These are phyloP conservation scores for Aphis gossypii DNA, from an alignment of 1,140 invertebrate species.

Conservation along the genomic window DNA sequence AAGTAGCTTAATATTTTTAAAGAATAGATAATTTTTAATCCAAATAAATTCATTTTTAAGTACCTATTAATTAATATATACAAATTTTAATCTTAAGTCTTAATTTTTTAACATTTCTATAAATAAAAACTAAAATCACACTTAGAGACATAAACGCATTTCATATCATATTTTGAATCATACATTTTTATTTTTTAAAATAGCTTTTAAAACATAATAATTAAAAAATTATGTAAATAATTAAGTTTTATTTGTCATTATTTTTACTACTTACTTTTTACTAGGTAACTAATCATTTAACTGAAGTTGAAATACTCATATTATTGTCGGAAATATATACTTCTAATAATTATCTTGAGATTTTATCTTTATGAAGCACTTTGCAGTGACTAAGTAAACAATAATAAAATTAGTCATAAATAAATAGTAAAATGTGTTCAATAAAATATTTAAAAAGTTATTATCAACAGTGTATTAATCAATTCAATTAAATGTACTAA, in stretches of 20 bases:
- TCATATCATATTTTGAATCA: not conserved
- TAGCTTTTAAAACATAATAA: not conserved
- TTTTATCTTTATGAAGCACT: not conserved
- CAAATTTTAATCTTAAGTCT: not conserved
- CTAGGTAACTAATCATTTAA: not conserved
- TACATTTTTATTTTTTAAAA: not conserved
- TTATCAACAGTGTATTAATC: not conserved
- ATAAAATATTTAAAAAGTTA: not conserved
- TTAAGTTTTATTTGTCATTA: not conserved
- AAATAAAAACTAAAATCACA: too few relatives aligned
- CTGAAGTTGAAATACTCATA: not conserved
- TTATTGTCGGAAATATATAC: not conserved
- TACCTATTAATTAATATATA: not conserved
- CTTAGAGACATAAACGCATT: not conserved
- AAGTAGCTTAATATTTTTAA: not conserved
- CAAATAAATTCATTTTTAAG: not conserved
- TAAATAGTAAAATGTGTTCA: not conserved
- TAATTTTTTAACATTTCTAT: not conserved
- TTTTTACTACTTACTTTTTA: not conserved
- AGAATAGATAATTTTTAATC: not conserved
- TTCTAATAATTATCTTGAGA: not conserved
- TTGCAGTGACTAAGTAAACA: not conserved
- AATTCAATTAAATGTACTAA: not conserved
- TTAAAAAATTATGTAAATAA: not conserved
- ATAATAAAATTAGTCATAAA: conserved; percentile 1